Conservation (phyloP, 1,140 invertebrate species). For the Tenebrio molitor region DNA sequence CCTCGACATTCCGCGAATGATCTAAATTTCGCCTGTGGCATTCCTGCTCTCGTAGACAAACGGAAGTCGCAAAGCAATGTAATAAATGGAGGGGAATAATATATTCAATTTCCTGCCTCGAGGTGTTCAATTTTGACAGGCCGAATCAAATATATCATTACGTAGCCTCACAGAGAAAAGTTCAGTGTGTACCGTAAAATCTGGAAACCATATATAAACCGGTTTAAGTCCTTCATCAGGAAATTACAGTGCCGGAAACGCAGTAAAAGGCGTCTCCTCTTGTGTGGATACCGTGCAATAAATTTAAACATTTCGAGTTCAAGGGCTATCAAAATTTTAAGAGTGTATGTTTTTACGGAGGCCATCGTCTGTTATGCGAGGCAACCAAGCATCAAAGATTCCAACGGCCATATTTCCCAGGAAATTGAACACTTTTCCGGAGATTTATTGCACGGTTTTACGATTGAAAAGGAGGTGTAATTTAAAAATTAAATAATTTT, state of each 20-base stretch:
- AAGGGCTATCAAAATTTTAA: background rate
- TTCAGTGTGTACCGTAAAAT: background rate
- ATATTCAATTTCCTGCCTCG: conserved; percentile 32
- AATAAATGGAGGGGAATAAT: conserved; percentile 24
- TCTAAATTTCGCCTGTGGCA: background rate
- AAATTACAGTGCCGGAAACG: background rate
- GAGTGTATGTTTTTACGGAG: too few species aligned
- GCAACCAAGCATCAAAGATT: background rate
- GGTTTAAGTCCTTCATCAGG: background rate
- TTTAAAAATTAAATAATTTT: too few species aligned
- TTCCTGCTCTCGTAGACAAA: background rate
- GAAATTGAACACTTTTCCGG: conserved; percentile 2
- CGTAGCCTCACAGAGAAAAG: background rate
- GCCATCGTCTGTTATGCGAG: too few species aligned
- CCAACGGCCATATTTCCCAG: background rate
- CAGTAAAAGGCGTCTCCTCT: background rate
- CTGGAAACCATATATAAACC: background rate
- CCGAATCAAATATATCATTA: conserved; percentile 7
- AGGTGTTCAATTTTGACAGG: background rate
- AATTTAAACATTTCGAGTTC: background rate
- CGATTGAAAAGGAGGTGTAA: background rate
- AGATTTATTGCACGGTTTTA: background rate
- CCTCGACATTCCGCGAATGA: background rate
- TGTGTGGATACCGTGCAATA: background rate
- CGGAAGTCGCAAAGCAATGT: conserved; percentile 13